phyloP scores from a whole-genome alignment of 2,113 vertebrate genomes.

The Sapayoa aenigma region DNA sequence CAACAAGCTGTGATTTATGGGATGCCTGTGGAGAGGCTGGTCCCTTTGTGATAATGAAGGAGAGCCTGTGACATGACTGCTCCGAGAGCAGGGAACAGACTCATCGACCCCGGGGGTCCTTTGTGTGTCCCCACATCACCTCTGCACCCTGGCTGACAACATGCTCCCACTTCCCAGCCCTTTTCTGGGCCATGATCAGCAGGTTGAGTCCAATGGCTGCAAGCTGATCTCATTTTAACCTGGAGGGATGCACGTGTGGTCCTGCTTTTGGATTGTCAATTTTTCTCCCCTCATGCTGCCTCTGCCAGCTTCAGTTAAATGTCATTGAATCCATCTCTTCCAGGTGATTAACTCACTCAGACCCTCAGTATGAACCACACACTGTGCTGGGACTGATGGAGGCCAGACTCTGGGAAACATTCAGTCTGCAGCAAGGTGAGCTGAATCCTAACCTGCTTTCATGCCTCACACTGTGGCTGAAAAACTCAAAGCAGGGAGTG shows the following conservation, averaged over 20 bases:
- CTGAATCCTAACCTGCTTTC: background rate
- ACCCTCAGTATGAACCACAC: rapidly evolving
- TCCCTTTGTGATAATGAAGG: background rate
- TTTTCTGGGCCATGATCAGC: background rate
- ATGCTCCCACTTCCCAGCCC: background rate
- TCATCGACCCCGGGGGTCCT: background rate
- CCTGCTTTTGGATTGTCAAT: background rate
- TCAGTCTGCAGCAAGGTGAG: background rate
- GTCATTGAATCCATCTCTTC: background rate
- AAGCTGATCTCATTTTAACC: background rate
- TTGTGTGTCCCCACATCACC: background rate
- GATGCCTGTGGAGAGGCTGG: background rate
- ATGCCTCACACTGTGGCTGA: background rate
- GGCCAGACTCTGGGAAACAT: background rate
- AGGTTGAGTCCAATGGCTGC: background rate
- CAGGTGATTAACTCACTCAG: background rate
- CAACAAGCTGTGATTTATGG: background rate
- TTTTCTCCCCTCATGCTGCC: background rate
- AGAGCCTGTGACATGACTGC: background rate
- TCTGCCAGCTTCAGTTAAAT: background rate
- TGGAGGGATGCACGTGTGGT: background rate
- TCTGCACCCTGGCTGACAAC: background rate
- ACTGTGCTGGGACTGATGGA: background rate
- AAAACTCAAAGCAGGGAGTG: background rate
- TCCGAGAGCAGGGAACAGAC: background rate